These are phyloP conservation scores for Drosophila nr. perissopoda DNA, from an alignment of 2,888 invertebrate species.

Conservation along the genomic window DNA sequence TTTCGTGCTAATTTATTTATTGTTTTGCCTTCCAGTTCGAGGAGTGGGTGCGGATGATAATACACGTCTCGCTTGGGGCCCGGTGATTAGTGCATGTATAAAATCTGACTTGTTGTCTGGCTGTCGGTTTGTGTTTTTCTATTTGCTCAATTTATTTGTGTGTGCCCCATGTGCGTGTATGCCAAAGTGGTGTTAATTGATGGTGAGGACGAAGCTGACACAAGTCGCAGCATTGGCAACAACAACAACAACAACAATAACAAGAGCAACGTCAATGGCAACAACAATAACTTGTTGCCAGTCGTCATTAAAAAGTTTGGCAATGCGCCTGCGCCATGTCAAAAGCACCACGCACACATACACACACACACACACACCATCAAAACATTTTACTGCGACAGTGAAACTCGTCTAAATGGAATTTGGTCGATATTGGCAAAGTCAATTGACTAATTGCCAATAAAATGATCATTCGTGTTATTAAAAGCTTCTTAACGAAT, in stretches of 20 bases:
- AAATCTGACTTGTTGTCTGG: conserved; percentile 53
- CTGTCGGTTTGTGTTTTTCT: conserved; percentile 30
- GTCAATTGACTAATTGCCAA: neutral
- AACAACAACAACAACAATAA: conserved; percentile 26
- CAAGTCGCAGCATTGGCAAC: conserved; percentile 47
- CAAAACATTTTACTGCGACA: conserved; percentile 23
- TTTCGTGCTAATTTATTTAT: conserved; percentile 45
- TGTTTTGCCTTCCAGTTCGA: conserved; percentile 16
- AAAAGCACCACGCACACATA: conserved; percentile 6
- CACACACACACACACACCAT: conserved; percentile 10
- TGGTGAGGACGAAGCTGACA: conserved; percentile 66
- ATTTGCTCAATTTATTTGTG: conserved; percentile 54
- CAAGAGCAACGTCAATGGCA: conserved; percentile 4
- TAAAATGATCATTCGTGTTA: neutral
- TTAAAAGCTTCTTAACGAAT: neutral
- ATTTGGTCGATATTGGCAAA: neutral
- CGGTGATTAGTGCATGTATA: conserved; percentile 46
- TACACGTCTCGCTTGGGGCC: neutral
- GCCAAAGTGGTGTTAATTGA: conserved; percentile 71
- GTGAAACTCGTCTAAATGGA: conserved; percentile 21
- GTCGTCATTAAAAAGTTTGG: conserved; percentile 43
- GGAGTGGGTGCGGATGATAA: conserved; percentile 38
- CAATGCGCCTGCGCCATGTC: conserved; percentile 64
- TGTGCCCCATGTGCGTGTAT: conserved; percentile 27
- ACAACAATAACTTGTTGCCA: conserved; percentile 62